Evolutionary conservation across 2,888 invertebrate genomes (phyloP).

Genomic region (Eristalinus sepulchralis): DNA sequence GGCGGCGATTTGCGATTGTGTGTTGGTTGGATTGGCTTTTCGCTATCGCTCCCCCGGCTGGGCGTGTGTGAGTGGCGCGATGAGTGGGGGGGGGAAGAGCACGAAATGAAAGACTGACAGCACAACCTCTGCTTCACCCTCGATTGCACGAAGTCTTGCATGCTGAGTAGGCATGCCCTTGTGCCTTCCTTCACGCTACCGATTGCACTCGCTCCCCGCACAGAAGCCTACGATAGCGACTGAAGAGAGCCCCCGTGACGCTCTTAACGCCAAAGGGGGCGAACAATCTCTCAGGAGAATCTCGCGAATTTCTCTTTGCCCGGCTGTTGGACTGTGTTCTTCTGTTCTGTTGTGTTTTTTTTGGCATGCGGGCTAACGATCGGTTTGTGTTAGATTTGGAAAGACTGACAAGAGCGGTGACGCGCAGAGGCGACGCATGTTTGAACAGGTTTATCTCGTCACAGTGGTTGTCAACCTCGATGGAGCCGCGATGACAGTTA

Average conservation of each 20-base stretch:
- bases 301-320: background rate
- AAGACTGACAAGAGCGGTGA: background rate
- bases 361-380: background rate
- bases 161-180: conserved; percentile 26
- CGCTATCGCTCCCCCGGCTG: background rate
- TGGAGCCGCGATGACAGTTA: background rate
- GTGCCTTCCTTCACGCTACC: background rate
- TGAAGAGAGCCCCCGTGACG: background rate
- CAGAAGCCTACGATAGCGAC: background rate
- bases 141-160: conserved; percentile 39
- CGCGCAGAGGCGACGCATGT: conserved; percentile 8
- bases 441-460: background rate
- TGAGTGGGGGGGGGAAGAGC: conserved; percentile 1
- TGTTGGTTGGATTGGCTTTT: conserved; percentile 38
- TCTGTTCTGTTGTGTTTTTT: background rate
- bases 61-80: background rate
- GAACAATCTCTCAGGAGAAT: background rate
- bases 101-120: background rate
- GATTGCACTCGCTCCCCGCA: background rate
- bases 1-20: background rate
- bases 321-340: background rate
- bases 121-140: conserved; percentile 36
- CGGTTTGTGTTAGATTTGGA: background rate
- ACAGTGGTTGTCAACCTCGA: background rate
- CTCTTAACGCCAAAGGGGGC: background rate